Conservation (phyloP, 2,113 vertebrate genomes). For the Anolis sagrei region DNA sequence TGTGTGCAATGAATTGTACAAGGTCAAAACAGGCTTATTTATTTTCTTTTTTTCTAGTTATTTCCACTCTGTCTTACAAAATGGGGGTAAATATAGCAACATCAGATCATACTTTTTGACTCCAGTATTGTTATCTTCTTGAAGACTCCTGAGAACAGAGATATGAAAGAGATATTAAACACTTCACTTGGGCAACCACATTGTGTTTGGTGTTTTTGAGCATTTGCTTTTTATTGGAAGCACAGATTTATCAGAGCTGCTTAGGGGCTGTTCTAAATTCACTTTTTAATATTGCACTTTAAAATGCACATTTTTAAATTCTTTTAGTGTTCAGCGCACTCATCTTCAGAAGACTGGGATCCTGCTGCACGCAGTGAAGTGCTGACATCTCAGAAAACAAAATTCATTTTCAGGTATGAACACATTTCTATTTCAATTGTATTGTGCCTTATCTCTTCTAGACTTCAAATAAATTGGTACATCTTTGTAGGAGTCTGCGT, state of each 20-base stretch:
- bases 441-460: background rate
- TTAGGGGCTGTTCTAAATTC: background rate
- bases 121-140: background rate
- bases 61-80: background rate
- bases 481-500: background rate
- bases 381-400: constrained; percentile 50
- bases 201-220: background rate
- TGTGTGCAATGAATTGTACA: background rate
- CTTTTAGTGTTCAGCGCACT: constrained; percentile 71
- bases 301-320: constrained; percentile 59
- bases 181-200: background rate
- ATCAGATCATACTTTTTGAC: background rate
- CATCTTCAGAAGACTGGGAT: constrained; percentile 68
- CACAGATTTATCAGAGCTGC: background rate
- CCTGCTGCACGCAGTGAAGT: constrained; percentile 63
- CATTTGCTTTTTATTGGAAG: constrained; percentile 21
- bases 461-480: background rate
- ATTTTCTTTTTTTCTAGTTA: background rate
- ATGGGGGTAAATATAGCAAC: background rate
- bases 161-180: background rate
- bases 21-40: background rate
- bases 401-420: constrained; percentile 74
- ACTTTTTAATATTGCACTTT: background rate
- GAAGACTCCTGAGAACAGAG: background rate
- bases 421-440: background rate